Conservation (phyloP, 37 sponge, comb jelly and placozoan species). For the Petrosia ficiformis region DNA sequence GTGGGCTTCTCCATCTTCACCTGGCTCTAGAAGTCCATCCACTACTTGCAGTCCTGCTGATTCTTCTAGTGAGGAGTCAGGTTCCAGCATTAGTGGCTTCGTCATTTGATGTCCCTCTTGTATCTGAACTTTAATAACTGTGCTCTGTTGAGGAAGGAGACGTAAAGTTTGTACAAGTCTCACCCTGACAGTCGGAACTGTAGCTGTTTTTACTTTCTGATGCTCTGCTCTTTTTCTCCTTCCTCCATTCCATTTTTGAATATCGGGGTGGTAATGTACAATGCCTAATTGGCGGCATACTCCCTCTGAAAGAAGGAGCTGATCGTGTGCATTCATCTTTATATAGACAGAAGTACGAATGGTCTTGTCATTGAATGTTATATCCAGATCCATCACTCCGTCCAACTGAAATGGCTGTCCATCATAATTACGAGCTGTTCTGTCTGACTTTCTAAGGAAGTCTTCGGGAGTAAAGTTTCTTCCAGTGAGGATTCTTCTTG, state of each 20-base stretch:
- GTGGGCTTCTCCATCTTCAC: neutral
- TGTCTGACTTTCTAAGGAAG: slow-evolving; percentile 30
- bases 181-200: slow-evolving; percentile 4
- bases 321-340: no score
- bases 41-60: slow-evolving; percentile 10
- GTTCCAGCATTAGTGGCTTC: neutral
- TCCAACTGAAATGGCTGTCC: no score
- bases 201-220: neutral
- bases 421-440: no score
- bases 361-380: no score
- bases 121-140: neutral
- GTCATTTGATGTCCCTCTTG: neutral
- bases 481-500: neutral
- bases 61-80: no score
- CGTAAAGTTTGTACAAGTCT: slow-evolving; percentile 8
- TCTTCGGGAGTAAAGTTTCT: neutral
- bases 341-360: no score
- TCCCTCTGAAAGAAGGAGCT: no score
- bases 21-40: neutral
- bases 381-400: no score
- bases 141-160: slow-evolving; percentile 3
- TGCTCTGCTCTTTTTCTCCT: no score
- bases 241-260: no score
- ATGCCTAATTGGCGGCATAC: no score
- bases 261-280: no score